Base-by-base conservation (phyloP, 2,888 invertebrate species). In the Deilephila elpenor region DNA sequence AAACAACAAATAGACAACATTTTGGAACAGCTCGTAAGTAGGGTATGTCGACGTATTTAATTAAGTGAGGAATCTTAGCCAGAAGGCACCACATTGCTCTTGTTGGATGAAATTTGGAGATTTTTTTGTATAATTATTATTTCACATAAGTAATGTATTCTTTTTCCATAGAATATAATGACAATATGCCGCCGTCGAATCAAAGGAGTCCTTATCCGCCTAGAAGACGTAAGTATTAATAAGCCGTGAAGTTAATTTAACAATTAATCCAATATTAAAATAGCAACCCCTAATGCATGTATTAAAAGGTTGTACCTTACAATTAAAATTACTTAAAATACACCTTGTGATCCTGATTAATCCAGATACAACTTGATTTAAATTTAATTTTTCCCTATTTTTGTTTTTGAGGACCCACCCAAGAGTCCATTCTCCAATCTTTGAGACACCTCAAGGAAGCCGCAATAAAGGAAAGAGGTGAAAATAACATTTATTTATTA, bases 171-270 rank as follows among this genome's bases (percentile, higher is more conserved):
- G 98, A 98, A 96, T 97, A 97, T 92, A 97, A 97, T 84, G 98
- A 98, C 95, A 98, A 97, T 93, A 95, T 98, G 92, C 97, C 97
- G 80, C 96, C 97, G 86, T 97, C 97, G 82, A 97, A 96, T 88
- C 97, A 97, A 93, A 96, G 98, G 89, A 98, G 98, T 91, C 98
- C 98, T 74, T 98, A 98, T 91, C 97, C 97, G 82, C 95, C 97
- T 80, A 96, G 98, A 92, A 96, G 97, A 96, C 96, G 98, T 98
- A 96, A 97, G 97, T 97, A 81, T 77, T 59, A 11, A 14, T 62
- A 59, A 14, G 20, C 20, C 11, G 44, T 44, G 44, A 44, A 70
- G 67, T 56, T 71, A 61, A 60, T 56, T 70, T 3, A 37, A 56
- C 32, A 60, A 34, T n/a, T n/a, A 56, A n/a, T 5, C n/a, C n/a